These are phyloP conservation scores for Balanococcus diminutus DNA, from an alignment of 2,888 invertebrate genomes.

Conservation along the genomic window DNA sequence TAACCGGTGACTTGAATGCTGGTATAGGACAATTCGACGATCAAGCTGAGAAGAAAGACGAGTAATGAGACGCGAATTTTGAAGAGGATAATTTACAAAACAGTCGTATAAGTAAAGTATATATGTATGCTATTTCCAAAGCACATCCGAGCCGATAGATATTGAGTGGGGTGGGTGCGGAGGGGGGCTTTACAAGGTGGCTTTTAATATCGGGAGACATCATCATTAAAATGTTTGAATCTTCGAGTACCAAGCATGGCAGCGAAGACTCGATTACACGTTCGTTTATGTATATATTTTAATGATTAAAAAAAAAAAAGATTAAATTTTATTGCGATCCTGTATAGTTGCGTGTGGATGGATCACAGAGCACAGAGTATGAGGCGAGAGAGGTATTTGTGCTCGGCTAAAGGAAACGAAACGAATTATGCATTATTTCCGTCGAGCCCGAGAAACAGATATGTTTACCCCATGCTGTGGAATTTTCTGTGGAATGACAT, in stretches of 20 bases:
- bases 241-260: neutral
- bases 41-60: too few relatives aligned
- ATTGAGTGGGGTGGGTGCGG: neutral
- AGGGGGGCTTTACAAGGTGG: neutral
- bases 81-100: neutral
- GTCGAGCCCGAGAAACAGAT: conserved; percentile 34
- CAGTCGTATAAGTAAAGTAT: too few relatives aligned
- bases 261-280: neutral
- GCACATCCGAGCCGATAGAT: neutral
- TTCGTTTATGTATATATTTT: conserved; percentile 32
- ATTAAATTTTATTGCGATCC: conserved; percentile 54
- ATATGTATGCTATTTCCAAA: neutral
- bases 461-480: conserved; percentile 53
- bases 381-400: conserved; percentile 46
- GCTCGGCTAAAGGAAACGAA: conserved; percentile 49
- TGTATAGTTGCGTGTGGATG: neutral
- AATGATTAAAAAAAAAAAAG: conserved; percentile 46
- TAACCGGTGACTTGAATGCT: neutral
- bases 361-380: neutral
- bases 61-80: neutral
- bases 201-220: conserved; percentile 48
- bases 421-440: conserved; percentile 54
- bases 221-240: conserved; percentile 48
- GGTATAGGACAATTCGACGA: conserved; percentile 9
- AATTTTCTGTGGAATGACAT: conserved; percentile 45